phyloP scores from a whole-genome alignment of 1,140 invertebrate genomes.

The Trachymyrmex cornetzi region DNA sequence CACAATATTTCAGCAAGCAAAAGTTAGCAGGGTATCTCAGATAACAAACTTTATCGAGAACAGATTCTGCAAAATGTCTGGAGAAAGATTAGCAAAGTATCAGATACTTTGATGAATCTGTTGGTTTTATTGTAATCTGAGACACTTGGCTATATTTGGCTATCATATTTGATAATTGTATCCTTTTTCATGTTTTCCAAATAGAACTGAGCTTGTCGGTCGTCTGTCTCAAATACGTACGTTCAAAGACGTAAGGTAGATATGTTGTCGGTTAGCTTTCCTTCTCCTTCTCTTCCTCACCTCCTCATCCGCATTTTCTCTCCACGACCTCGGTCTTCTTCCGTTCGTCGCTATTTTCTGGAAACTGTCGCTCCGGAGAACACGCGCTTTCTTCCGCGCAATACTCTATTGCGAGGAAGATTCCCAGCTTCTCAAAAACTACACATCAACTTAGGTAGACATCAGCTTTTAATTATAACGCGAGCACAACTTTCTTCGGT shows the following conservation, averaged over 20 bases:
- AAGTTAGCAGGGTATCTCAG: neutral
- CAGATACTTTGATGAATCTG: neutral
- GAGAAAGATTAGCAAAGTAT: neutral
- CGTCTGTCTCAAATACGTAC: constrained; percentile 32
- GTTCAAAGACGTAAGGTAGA: constrained; percentile 38
- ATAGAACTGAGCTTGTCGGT: constrained; percentile 1
- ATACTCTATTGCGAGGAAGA: neutral
- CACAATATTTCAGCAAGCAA: constrained; percentile 2
- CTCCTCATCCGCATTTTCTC: constrained; percentile 44
- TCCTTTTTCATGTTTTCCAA: neutral
- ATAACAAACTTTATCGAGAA: neutral
- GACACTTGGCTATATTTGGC: neutral
- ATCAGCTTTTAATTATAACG: constrained; percentile 21
- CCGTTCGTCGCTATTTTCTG: constrained; percentile 50
- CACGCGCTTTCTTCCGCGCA: constrained; percentile 2
- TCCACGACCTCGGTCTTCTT: constrained; percentile 49
- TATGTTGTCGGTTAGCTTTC: constrained; percentile 25
- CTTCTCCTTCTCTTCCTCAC: constrained; percentile 55
- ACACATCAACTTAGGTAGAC: constrained; percentile 20
- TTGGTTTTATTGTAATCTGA: neutral
- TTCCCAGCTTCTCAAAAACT: constrained; percentile 22
- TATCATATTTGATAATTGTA: neutral
- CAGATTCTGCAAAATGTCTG: neutral
- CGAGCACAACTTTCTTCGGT: constrained; percentile 29
- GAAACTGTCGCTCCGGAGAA: constrained; percentile 41